These are phyloP conservation scores for Autographa pulchrina DNA, from an alignment of 2,888 invertebrate genomes.

Conservation along the genomic window DNA sequence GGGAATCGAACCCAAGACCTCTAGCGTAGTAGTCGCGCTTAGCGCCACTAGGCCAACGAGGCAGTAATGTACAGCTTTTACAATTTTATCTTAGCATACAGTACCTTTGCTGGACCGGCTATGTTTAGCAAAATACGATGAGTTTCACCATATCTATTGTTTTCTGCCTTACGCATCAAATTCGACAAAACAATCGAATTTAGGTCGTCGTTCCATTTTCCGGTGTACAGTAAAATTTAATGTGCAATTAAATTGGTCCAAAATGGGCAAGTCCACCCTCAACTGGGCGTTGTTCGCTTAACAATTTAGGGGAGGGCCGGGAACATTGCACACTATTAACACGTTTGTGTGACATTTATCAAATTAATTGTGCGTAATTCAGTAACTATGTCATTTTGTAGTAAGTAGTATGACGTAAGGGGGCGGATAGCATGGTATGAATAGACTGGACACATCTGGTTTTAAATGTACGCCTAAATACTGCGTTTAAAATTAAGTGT, in stretches of 20 bases:
- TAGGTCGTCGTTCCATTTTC: too few species aligned
- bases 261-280: neutral
- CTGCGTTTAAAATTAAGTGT: neutral
- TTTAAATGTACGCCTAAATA: constrained; percentile 10
- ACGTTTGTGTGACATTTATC: constrained; percentile 23
- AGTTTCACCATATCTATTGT: too few species aligned
- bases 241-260: neutral
- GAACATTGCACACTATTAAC: constrained; percentile 25
- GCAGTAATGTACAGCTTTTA: too few species aligned
- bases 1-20: too few species aligned
- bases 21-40: too few species aligned
- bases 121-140: too few species aligned
- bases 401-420: constrained; percentile 18
- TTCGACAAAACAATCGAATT: too few species aligned
- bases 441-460: constrained; percentile 33
- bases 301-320: constrained; percentile 8
- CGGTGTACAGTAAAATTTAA: too few species aligned
- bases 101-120: too few species aligned
- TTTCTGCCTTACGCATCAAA: too few species aligned
- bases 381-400: constrained; percentile 31
- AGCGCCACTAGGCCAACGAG: too few species aligned
- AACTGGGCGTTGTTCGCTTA: neutral
- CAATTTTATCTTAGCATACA: too few species aligned
- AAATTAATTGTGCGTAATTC: constrained; percentile 33
- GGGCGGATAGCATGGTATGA: constrained; percentile 33